Evolutionary conservation across 2,888 invertebrate species (phyloP), one percentile per base, ranked within the genome.

Genomic region (Phytoseiulus persimilis): DNA sequence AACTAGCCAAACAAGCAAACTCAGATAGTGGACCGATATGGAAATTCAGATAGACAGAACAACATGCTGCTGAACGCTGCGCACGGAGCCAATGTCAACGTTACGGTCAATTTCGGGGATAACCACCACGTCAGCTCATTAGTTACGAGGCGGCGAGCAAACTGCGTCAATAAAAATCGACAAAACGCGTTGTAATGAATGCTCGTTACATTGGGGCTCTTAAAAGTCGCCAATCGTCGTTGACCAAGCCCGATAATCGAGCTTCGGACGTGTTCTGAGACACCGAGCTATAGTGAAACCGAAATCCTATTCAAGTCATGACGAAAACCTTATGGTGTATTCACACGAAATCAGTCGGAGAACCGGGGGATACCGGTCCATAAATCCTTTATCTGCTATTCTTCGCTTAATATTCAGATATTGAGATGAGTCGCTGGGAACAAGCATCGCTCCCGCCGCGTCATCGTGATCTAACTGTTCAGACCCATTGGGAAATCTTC

Each of bases 41-140:
- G 65, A 65, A 65, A 65, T 65, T 65, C 65, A 18, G 65, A 65
- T 65, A 65, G 14, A 65, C 65, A 1, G 65, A 23, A 23, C 14
- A 46, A 46, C 46, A 65, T 1, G 28, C 65, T 23, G 65, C 28
- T 11, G 46, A 14, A 6, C 46, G 46, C 46, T 11, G 46, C 65
- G 65, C 65, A 3, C 65, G 65, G 65, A 14, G 14, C 65, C 14
- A 65, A 65, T 65, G 65, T 23, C 65, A 65, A 65, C 23, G 65
- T 28, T 65, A 6, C 65, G 65, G 23, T 65, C 65, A 28, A 65
- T 65, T 65, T 65, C 65, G 65, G 65, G 65, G 65, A 65, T 65
- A 65, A 65, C 65, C 65, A 65, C 65, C 65, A 65, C 65, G 65
- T 65, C 65, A 65, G 65, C 65, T 65, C 65, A 65, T 65, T 65